Percentiles rank a stretch among this genome's conserved stretches.
phyloP scores from a whole-genome alignment of 2,888 invertebrate species.

The Acronicta leporina region DNA sequence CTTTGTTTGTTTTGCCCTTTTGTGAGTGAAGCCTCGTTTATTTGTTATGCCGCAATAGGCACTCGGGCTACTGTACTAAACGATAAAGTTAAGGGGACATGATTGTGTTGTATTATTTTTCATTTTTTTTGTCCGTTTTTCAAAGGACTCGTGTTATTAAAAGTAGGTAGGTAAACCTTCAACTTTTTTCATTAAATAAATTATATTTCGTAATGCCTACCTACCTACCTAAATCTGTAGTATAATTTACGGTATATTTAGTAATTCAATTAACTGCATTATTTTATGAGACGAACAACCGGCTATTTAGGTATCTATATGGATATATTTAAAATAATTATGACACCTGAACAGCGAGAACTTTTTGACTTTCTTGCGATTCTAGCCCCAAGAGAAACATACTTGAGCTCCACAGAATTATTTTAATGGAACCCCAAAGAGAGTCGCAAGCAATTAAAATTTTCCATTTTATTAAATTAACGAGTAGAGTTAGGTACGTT shows the following conservation, averaged over 20 bases:
- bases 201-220: too few relatives aligned
- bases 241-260: too few relatives aligned
- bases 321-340: conserved; percentile 21
- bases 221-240: too few relatives aligned
- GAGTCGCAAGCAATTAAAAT: conserved; percentile 73
- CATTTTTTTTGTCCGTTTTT: conserved; percentile 1
- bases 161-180: too few relatives aligned
- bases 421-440: conserved; percentile 67
- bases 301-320: conserved; percentile 1
- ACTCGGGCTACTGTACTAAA: conserved; percentile 20
- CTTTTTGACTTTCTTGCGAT: conserved; percentile 59
- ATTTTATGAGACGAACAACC: neutral
- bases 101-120: conserved; percentile 18
- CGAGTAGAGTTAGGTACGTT: conserved; percentile 64
- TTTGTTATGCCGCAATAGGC: conserved; percentile 22
- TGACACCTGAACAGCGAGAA: conserved; percentile 43
- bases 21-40: conserved; percentile 34
- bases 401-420: conserved; percentile 66
- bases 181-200: too few relatives aligned
- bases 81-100: conserved; percentile 5
- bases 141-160: neutral
- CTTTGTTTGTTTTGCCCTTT: conserved; percentile 47
- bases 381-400: conserved; percentile 64
- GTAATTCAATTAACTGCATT: neutral
- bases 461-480: conserved; percentile 77